Conservation (phyloP, 2,888 invertebrate species). For the Eupsilia transversa region DNA sequence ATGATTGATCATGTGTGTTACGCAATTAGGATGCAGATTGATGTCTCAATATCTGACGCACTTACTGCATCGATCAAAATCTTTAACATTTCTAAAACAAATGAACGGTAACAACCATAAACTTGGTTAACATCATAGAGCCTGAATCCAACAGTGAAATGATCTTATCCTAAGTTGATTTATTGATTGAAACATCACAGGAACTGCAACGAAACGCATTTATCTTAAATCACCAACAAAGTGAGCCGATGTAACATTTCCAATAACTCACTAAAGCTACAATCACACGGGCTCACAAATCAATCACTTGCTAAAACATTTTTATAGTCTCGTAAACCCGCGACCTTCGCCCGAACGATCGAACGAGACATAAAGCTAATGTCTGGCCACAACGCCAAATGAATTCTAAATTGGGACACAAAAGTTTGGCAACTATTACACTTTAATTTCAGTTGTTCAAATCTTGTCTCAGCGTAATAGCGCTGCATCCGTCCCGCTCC, state of each 20-base stretch:
- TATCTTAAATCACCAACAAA: conserved; percentile 42
- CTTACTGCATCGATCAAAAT: not conserved
- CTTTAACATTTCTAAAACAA: conserved; percentile 9
- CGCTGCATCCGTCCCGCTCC: conserved; percentile 84
- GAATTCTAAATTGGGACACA: conserved; percentile 87
- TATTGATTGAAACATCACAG: conserved; percentile 43
- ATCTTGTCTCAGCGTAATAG: conserved; percentile 87
- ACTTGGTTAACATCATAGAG: conserved; percentile 9
- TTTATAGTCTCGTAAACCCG: conserved; percentile 71
- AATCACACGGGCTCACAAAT: conserved; percentile 62
- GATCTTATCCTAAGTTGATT: conserved; percentile 12
- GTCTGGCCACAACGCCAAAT: conserved; percentile 87
- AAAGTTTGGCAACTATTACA: conserved; percentile 89
- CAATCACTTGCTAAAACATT: conserved; percentile 67
- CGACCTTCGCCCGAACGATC: conserved; percentile 75
- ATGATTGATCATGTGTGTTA: too few species aligned
- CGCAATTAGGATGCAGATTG: too few species aligned
- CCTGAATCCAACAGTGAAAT: not conserved
- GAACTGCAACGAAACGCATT: conserved; percentile 44
- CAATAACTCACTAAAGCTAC: conserved; percentile 61
- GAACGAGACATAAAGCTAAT: conserved; percentile 77
- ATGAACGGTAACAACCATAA: not conserved
- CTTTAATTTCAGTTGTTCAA: conserved; percentile 91
- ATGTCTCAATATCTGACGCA: not conserved
- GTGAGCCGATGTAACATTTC: conserved; percentile 30